These are phyloP conservation scores for Cylloceria caligata DNA, from an alignment of 2,888 invertebrate species.

Conservation along the genomic window DNA sequence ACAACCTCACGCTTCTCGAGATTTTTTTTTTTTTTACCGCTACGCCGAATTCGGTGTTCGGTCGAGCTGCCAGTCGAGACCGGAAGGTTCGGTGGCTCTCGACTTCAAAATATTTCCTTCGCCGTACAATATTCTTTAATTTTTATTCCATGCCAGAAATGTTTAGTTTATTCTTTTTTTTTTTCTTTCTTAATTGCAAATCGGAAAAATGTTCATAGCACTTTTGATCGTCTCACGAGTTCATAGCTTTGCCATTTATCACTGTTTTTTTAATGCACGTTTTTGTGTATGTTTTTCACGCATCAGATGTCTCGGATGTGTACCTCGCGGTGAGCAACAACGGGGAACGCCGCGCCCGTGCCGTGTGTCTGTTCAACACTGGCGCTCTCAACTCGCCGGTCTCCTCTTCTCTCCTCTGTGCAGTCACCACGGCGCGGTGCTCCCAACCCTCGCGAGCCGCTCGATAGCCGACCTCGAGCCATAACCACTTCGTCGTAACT, in stretches of 20 bases:
- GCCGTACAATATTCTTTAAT: background rate
- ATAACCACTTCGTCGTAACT: conserved; percentile 75
- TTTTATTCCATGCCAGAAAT: background rate
- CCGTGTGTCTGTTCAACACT: conserved; percentile 74
- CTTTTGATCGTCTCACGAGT: background rate
- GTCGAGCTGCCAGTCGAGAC: background rate
- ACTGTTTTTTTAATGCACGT: background rate
- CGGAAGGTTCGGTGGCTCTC: background rate
- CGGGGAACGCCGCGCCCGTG: conserved; percentile 67
- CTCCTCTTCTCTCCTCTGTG: conserved; percentile 66
- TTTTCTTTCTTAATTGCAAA: background rate
- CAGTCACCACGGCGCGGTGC: conserved; percentile 39
- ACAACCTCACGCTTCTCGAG: background rate
- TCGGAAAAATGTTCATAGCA: background rate
- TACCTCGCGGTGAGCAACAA: conserved; percentile 14
- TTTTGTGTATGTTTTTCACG: background rate
- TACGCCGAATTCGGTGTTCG: background rate
- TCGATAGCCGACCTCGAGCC: conserved; percentile 74
- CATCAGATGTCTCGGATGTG: background rate
- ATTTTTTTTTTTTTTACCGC: background rate
- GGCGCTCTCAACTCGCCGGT: conserved; percentile 68
- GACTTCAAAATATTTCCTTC: background rate
- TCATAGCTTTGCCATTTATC: background rate
- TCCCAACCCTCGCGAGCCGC: conserved; percentile 62
- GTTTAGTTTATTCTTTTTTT: conserved; percentile 4